Evolutionary conservation across 2,113 vertebrate genomes (phyloP).

Genomic region (Callopanchax toddi): DNA sequence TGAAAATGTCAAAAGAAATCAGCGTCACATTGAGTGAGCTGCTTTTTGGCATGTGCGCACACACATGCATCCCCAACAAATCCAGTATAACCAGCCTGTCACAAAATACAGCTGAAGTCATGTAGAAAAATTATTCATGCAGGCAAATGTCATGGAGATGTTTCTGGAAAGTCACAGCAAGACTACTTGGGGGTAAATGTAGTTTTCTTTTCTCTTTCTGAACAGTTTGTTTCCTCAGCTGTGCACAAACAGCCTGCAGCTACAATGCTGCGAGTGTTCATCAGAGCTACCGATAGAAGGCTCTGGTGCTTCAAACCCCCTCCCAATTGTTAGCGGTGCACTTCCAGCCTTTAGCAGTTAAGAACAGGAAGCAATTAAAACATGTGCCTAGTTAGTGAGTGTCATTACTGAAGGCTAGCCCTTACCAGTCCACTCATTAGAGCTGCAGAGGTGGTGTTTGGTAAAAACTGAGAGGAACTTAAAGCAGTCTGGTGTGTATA

Average conservation of each 20-base stretch:
- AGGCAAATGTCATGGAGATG: neutral
- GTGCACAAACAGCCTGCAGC: slow-evolving; percentile 54
- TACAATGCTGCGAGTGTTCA: slow-evolving; percentile 60
- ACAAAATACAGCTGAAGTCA: slow-evolving; percentile 5
- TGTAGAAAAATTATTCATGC: slow-evolving; percentile 1
- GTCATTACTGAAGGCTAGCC: slow-evolving; percentile 77
- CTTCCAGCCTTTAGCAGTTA: slow-evolving; percentile 75
- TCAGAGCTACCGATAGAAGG: slow-evolving; percentile 68
- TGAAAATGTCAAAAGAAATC: slow-evolving; percentile 84
- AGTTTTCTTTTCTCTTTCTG: no score
- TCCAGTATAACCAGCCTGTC: slow-evolving; percentile 23
- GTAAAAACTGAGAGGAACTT: slow-evolving; percentile 62
- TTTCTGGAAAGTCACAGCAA: no score
- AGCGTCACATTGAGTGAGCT: slow-evolving; percentile 73
- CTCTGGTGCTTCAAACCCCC: slow-evolving; percentile 57
- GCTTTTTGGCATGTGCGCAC: slow-evolving; percentile 44
- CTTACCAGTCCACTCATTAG: slow-evolving; percentile 79
- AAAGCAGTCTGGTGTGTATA: slow-evolving; percentile 34
- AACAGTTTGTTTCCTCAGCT: neutral
- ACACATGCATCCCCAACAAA: slow-evolving; percentile 59
- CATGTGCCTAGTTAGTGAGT: slow-evolving; percentile 74
- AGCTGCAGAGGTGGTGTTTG: slow-evolving; percentile 63
- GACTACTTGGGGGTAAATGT: no score
- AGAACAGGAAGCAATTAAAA: slow-evolving; percentile 84
- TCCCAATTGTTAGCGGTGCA: slow-evolving; percentile 61